Conservation (phyloP, 2,888 invertebrate genomes). For the Dioctria rufipes region DNA sequence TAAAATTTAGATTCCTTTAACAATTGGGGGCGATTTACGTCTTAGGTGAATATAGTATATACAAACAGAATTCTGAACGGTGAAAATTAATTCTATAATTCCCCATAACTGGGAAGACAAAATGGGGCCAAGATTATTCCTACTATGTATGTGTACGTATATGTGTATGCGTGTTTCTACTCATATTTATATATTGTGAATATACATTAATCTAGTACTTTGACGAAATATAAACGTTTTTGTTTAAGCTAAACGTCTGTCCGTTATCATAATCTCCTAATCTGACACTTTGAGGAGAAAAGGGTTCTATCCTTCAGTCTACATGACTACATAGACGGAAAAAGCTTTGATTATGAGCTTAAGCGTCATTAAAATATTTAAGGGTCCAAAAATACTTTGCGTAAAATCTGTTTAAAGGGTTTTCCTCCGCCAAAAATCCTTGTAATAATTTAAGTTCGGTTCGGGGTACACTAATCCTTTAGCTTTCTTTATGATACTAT, state of each 20-base stretch:
- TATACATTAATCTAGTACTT: background rate
- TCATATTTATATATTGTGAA: background rate
- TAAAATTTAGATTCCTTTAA: slow-evolving; percentile 5
- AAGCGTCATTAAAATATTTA: slow-evolving; percentile 47
- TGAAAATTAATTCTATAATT: slow-evolving; percentile 30
- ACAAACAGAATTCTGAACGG: background rate
- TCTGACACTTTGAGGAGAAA: slow-evolving; percentile 50
- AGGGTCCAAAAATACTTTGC: slow-evolving; percentile 33
- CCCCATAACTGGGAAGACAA: slow-evolving; percentile 16
- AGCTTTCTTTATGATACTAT: slow-evolving; percentile 19
- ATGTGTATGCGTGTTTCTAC: background rate
- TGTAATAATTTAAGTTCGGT: slow-evolving; percentile 31
- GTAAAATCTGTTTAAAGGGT: slow-evolving; percentile 32
- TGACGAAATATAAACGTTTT: slow-evolving; percentile 18
- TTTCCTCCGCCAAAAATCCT: background rate
- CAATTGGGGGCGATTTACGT: slow-evolving; percentile 14
- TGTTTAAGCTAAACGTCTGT: slow-evolving; percentile 28
- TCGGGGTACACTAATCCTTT: slow-evolving; percentile 30
- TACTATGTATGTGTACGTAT: background rate
- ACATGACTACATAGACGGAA: slow-evolving; percentile 11
- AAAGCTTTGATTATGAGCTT: slow-evolving; percentile 51
- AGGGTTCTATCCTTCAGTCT: slow-evolving; percentile 30
- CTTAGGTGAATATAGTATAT: background rate
- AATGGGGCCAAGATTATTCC: background rate
- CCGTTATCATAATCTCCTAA: slow-evolving; percentile 49